Conservation (phyloP, 2,797 vertebrate species). For the Microchirus variegatus region DNA sequence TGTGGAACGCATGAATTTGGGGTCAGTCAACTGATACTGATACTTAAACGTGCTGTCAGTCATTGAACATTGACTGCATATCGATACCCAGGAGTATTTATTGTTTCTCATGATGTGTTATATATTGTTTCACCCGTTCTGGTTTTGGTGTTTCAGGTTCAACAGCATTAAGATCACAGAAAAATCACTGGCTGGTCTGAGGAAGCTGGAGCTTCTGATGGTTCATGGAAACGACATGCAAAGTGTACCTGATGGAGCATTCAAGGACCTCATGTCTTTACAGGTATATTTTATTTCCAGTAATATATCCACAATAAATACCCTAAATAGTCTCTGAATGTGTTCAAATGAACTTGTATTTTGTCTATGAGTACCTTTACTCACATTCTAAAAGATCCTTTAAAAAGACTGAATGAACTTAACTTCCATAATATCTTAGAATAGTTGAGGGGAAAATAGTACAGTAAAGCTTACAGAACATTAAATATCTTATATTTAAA, state of each 20-base stretch:
- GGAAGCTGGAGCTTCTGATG: conserved; percentile 90
- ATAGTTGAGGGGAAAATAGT: too few species aligned
- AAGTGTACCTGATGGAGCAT: conserved; percentile 82
- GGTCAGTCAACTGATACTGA: conserved; percentile 74
- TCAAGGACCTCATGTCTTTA: conserved; percentile 86
- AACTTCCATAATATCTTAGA: too few species aligned
- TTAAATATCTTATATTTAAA: too few species aligned
- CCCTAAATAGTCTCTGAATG: too few species aligned
- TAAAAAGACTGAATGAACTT: too few species aligned
- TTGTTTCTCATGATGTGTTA: background rate
- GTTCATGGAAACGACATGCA: conserved; percentile 93
- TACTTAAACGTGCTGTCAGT: background rate
- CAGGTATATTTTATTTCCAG: conserved; percentile 81
- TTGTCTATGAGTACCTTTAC: too few species aligned
- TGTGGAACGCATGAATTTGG: conserved; percentile 92
- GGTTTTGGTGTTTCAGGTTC: conserved; percentile 80
- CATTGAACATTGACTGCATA: background rate
- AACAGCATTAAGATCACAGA: conserved; percentile 88
- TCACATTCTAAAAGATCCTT: too few species aligned
- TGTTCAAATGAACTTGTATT: too few species aligned
- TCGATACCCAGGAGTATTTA: background rate
- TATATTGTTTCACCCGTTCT: background rate
- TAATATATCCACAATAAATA: background rate
- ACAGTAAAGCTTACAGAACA: too few species aligned
- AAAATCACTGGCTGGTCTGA: conserved; percentile 85